A percentile compares a stretch with the other conserved stretches of the same genome.
These are phyloP conservation scores for Anabacerthia variegaticeps DNA, from an alignment of 2,797 vertebrate genomes.

Conservation along the genomic window DNA sequence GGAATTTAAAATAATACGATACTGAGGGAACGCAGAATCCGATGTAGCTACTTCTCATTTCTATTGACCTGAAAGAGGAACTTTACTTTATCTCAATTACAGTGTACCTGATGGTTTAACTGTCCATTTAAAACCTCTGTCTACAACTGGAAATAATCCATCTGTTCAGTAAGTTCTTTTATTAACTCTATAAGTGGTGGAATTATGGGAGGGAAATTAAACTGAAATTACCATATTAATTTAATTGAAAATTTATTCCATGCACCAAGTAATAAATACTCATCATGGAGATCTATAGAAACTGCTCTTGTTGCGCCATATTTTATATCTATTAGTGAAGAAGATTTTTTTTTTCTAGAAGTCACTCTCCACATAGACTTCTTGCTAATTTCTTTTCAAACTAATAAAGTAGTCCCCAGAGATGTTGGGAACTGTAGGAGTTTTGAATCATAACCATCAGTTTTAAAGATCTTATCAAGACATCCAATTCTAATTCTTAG, in stretches of 20 bases:
- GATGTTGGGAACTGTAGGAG: neutral
- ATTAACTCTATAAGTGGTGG: neutral
- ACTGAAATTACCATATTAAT: neutral
- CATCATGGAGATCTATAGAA: neutral
- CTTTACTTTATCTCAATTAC: conserved; percentile 34
- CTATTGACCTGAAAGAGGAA: conserved; percentile 69
- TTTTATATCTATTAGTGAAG: neutral
- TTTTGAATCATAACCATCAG: neutral
- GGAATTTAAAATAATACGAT: conserved; percentile 35
- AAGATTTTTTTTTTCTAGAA: neutral
- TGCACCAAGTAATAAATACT: neutral
- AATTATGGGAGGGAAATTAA: neutral
- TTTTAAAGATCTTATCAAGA: neutral
- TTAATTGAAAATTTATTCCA: neutral
- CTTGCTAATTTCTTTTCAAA: neutral
- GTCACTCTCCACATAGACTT: neutral
- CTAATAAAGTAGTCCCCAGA: neutral
- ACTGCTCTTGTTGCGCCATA: neutral
- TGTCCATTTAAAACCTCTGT: neutral
- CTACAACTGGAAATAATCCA: conserved; percentile 11
- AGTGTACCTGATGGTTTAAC: conserved; percentile 63
- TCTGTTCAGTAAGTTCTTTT: neutral
- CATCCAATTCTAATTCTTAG: neutral
- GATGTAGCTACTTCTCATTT: conserved; percentile 69
- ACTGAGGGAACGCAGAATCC: neutral